phyloP scores from a whole-genome alignment of 2,797 vertebrate genomes.

The Hipposideros larvatus region DNA sequence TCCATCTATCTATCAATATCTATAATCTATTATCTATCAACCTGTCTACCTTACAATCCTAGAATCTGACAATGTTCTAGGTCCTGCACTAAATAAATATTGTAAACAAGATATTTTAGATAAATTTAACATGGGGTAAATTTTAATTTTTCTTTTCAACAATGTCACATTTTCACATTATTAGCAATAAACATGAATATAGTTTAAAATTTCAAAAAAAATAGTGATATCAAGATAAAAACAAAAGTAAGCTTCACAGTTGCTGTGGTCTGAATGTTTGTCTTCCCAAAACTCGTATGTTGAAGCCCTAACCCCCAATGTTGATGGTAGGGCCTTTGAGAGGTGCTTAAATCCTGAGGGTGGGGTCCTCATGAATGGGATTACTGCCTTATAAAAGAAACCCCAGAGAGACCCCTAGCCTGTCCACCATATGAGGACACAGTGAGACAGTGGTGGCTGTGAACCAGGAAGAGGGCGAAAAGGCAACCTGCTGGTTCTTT shows the following conservation, averaged over 20 bases:
- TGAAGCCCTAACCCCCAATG: not conserved
- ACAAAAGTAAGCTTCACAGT: not conserved
- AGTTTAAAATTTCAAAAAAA: not conserved
- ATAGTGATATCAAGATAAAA: not conserved
- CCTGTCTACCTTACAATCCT: not conserved
- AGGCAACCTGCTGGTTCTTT: no score
- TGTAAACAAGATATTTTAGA: not conserved
- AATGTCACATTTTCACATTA: not conserved
- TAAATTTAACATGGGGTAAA: not conserved
- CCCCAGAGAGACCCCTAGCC: not conserved
- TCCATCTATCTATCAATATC: not conserved
- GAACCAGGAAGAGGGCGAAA: not conserved
- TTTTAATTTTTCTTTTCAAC: slow-evolving; percentile 12
- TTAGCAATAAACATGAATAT: not conserved
- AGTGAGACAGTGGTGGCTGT: not conserved
- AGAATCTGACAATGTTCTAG: not conserved
- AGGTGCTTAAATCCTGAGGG: not conserved
- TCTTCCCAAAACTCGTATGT: not conserved
- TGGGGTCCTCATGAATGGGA: not conserved
- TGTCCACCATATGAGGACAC: not conserved
- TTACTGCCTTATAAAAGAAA: not conserved
- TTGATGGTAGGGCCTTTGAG: not conserved
- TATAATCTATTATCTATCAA: not conserved
- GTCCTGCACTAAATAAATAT: not conserved
- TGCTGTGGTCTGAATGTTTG: not conserved